A percentile compares a stretch with the other conserved stretches of the same genome.
Conservation (phyloP, 2,888 invertebrate species). For the Perizoma affinitatum region DNA sequence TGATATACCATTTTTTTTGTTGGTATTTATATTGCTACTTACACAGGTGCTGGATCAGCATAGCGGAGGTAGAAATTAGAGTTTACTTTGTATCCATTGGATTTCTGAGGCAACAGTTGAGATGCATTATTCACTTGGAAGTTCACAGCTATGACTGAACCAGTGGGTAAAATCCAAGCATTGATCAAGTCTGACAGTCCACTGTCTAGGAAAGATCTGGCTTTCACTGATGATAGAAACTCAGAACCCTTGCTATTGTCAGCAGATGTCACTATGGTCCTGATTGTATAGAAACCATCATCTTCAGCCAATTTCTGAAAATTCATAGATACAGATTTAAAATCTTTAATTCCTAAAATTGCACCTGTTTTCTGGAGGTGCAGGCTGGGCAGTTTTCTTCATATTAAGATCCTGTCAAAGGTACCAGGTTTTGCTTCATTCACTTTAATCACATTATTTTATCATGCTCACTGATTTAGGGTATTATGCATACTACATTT, state of each 20-base stretch:
- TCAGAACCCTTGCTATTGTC: conserved; percentile 86
- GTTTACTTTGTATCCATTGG: conserved; percentile 80
- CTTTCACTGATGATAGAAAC: conserved; percentile 92
- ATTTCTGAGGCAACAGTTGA: conserved; percentile 40
- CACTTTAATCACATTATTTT: too few relatives aligned
- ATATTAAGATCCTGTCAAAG: too few relatives aligned
- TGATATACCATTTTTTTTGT: neutral
- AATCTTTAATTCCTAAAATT: too few relatives aligned
- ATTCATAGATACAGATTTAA: neutral
- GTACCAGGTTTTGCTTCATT: too few relatives aligned
- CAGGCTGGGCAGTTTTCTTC: too few relatives aligned
- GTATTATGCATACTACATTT: too few relatives aligned
- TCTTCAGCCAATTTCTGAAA: conserved; percentile 86
- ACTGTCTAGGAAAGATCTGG: conserved; percentile 89
- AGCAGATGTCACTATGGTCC: conserved; percentile 86
- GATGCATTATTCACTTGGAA: conserved; percentile 74
- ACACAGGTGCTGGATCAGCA: conserved; percentile 92
- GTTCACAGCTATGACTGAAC: conserved; percentile 90
- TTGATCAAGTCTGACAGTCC: conserved; percentile 91
- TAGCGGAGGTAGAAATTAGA: conserved; percentile 92
- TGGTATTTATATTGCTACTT: conserved; percentile 44
- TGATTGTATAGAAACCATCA: conserved; percentile 90
- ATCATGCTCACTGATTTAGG: too few relatives aligned
- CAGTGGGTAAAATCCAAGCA: conserved; percentile 91
- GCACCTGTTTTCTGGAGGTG: too few relatives aligned